A percentile compares a stretch with the other conserved stretches of the same genome.
phyloP scores from a whole-genome alignment of 2,113 vertebrate species.

The Oenanthe oenanthe region DNA sequence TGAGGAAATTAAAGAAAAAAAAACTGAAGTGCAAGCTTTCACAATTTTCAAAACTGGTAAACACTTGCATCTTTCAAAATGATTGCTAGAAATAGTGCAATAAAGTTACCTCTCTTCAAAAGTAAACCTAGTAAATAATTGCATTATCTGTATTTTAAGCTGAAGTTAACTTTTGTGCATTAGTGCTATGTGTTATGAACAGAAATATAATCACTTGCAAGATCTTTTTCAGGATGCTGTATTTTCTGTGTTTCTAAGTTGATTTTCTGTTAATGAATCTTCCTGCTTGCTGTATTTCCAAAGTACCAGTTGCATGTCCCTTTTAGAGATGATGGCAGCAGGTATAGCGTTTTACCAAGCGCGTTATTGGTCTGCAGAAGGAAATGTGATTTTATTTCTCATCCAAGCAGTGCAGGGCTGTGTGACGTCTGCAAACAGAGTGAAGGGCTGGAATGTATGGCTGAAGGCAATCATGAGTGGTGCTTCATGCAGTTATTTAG shows the following conservation, averaged over 20 bases:
- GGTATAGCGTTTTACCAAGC: neutral
- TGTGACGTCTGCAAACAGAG: neutral
- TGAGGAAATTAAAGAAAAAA: neutral
- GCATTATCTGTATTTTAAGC: neutral
- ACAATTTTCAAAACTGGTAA: neutral
- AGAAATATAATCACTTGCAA: neutral
- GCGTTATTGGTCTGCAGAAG: neutral
- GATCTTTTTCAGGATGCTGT: rapidly evolving
- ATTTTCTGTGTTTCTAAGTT: neutral
- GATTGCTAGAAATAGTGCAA: neutral
- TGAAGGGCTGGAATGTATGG: neutral
- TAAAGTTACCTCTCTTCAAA: neutral
- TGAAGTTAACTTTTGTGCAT: neutral
- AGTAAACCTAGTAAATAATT: neutral
- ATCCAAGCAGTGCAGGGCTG: neutral
- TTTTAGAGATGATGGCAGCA: neutral
- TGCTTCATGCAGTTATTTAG: neutral
- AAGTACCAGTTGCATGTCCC: neutral
- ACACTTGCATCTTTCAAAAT: neutral
- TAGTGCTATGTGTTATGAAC: neutral
- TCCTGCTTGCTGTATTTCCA: neutral
- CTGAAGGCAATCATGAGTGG: neutral
- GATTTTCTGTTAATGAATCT: neutral
- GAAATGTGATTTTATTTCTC: neutral
- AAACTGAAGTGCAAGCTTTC: neutral